Evolutionary conservation across 2,888 invertebrate genomes (phyloP), one percentile per base, ranked within the genome.

Genomic region (Neoitamus cyanurus): DNA sequence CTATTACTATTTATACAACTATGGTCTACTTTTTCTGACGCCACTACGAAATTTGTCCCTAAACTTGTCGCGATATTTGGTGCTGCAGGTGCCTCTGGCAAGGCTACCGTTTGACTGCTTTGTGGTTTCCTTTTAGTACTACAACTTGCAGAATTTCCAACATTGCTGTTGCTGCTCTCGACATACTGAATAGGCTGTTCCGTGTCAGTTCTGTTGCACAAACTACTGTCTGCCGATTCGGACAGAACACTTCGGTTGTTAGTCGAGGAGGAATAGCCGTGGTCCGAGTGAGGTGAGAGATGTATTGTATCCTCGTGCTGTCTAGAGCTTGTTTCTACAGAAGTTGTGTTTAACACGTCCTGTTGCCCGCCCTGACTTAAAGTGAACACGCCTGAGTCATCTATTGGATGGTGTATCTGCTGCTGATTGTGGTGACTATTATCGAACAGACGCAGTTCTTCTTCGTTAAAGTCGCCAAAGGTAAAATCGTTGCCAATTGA

Each of bases 401-500:
- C 84, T 1, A 84, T 31, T 13, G 28, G 84, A 34, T 83, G 25
- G n/a, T 83, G 72, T 11, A 28, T 7, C 25, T 31, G 68, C 30
- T 36, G 83, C 15, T 84, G 48, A 42, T 85, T 69, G 6, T 37
- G 20, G 68, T 25, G 70, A 48, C 20, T 83, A 48, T 84, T 83
- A 25, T 86, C 86, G 48, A 85, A 91, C 34, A 91, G 87, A 85
- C 89, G 90, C 36, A 91, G 85, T 85, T 91, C 91, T 36, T 91
- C 91, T 87, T 91, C 91, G 86, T 91, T 90, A 58, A 91, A 91
- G 85, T 91, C 91, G 5, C 91, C 91, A 86, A 97, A 97, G 46
- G 96, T 96, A 85, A 96, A 93, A 88, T 94, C 95, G 89, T 93
- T 93, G 91, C 95, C 93, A 87, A 93, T 93, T 87, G 92, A 92